Evolutionary conservation across 2,888 invertebrate species (phyloP).

Genomic region (Leptinotarsa juncta): DNA sequence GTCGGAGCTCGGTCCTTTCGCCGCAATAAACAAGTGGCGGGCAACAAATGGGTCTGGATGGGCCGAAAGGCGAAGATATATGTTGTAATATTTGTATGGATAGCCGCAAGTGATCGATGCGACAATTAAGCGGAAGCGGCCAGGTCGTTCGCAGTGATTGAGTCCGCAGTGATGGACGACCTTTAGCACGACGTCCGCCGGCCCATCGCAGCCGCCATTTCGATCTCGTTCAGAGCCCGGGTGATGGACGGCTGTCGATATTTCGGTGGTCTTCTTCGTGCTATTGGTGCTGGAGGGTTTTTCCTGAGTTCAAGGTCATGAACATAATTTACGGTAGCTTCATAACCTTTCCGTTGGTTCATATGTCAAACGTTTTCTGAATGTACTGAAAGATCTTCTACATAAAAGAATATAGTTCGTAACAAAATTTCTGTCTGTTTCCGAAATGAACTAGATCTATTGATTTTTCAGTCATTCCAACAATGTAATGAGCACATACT

Average conservation of each 20-base stretch:
- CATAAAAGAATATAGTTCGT: too few species aligned
- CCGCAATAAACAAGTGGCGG: constrained; percentile 39
- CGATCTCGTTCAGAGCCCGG: constrained; percentile 31
- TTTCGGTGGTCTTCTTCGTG: neutral
- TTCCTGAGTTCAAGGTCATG: neutral
- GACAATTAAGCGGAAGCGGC: constrained; percentile 59
- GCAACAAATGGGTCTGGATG: constrained; percentile 34
- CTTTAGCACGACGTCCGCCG: constrained; percentile 38
- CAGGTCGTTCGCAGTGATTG: constrained; percentile 59
- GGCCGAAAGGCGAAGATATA: constrained; percentile 51
- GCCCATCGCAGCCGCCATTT: constrained; percentile 33
- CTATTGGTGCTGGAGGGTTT: neutral
- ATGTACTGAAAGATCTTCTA: too few species aligned
- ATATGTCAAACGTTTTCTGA: too few species aligned
- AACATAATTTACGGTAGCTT: neutral
- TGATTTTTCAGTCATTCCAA: too few species aligned
- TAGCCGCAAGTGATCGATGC: constrained; percentile 60
- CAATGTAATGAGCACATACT: too few species aligned
- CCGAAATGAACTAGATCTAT: too few species aligned
- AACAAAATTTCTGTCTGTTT: too few species aligned
- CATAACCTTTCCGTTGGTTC: too few species aligned
- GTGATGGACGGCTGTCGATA: constrained; percentile 30
- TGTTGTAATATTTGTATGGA: constrained; percentile 56
- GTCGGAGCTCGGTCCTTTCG: constrained; percentile 6
- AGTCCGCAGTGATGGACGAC: constrained; percentile 57